Conservation (phyloP, 2,888 invertebrate genomes). For the Drosophila neoperkinsi region DNA sequence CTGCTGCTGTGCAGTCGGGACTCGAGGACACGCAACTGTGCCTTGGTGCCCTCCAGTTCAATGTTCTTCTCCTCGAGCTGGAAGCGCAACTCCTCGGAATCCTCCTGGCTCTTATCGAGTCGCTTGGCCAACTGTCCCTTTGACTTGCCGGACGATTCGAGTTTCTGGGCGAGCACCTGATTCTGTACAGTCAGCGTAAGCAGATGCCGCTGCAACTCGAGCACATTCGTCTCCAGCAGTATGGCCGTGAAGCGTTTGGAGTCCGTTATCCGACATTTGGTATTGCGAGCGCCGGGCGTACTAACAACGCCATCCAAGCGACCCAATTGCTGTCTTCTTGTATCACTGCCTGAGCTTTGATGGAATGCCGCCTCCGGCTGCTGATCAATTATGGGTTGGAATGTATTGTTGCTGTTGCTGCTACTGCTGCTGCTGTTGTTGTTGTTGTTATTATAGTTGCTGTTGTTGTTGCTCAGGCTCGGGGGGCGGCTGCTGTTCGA, state of each 20-base stretch:
- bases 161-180: conserved; percentile 91
- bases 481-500: conserved; percentile 73
- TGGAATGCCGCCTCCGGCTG: conserved; percentile 78
- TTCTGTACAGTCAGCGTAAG: conserved; percentile 93
- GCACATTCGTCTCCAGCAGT: conserved; percentile 91
- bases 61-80: conserved; percentile 93
- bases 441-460: neutral
- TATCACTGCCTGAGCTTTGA: conserved; percentile 84
- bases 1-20: conserved; percentile 83
- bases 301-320: conserved; percentile 90
- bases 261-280: conserved; percentile 89
- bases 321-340: conserved; percentile 85
- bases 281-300: conserved; percentile 87
- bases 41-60: conserved; percentile 93
- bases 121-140: conserved; percentile 88
- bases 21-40: conserved; percentile 91
- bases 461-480: conserved; percentile 43
- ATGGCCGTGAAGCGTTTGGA: conserved; percentile 93
- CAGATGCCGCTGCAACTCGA: conserved; percentile 93
- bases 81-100: conserved; percentile 93
- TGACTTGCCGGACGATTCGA: conserved; percentile 89
- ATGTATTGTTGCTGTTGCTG: conserved; percentile 29
- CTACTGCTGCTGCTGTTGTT: conserved; percentile 63
- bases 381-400: conserved; percentile 16
- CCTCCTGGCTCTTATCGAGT: conserved; percentile 91